Conservation (phyloP, 1,140 invertebrate genomes). For the Paraescarpia echinospica region DNA sequence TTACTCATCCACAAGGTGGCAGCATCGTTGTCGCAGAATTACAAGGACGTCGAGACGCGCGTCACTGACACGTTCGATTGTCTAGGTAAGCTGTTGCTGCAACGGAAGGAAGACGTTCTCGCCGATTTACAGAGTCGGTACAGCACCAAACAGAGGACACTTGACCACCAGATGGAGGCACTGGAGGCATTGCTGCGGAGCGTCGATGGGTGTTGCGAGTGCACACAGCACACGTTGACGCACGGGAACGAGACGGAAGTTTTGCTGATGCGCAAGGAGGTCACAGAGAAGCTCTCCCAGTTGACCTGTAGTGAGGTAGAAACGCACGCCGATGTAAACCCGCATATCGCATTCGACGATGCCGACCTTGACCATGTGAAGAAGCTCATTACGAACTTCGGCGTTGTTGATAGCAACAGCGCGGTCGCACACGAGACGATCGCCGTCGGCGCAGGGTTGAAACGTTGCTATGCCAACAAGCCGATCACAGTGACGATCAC, state of each 20-base stretch:
- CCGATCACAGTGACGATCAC: constrained; percentile 55
- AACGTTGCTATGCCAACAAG: constrained; percentile 49
- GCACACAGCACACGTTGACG: constrained; percentile 60
- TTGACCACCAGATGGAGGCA: constrained; percentile 55
- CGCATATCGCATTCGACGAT: constrained; percentile 54
- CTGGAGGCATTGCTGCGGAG: constrained; percentile 58
- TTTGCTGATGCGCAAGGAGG: constrained; percentile 63
- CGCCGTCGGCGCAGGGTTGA: constrained; percentile 59
- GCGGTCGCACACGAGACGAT: constrained; percentile 59
- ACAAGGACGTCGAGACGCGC: constrained; percentile 49
- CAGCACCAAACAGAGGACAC: constrained; percentile 55
- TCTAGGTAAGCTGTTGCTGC: constrained; percentile 51
- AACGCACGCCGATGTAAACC: constrained; percentile 60
- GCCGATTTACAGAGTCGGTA: constrained; percentile 57
- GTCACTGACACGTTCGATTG: constrained; percentile 56
- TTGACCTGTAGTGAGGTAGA: constrained; percentile 55
- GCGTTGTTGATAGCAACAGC: constrained; percentile 56
- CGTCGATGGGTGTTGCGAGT: constrained; percentile 59
- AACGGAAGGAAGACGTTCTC: constrained; percentile 56
- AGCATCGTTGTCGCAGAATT: constrained; percentile 47
- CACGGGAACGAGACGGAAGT: constrained; percentile 62
- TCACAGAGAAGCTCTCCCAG: constrained; percentile 61
- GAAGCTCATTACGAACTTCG: constrained; percentile 52
- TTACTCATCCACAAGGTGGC: constrained; percentile 49
- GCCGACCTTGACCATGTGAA: constrained; percentile 48